Base-by-base conservation (phyloP, 2,888 invertebrate genomes). In the Chrysolina haemoptera region DNA sequence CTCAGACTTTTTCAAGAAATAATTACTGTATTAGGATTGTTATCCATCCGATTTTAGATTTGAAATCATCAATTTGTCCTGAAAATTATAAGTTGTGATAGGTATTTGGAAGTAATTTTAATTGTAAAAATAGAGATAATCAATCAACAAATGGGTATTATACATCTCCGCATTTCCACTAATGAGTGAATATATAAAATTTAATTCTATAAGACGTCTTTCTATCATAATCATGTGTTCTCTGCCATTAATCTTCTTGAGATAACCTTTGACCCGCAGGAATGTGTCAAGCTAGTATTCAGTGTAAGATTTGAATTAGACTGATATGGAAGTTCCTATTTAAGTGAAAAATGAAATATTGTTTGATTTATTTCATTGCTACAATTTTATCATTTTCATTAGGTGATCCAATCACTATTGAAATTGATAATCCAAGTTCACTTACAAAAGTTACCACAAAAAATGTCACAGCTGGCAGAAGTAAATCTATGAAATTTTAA, bases 401-500 rank as follows among this genome's bases (percentile, higher is more conserved):
- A 9, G 66, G 66, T 11, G 50, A 16, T 16, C 73, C 78, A 5
- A 16, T 78, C 18, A 46, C 69, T n/a, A 70, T 78, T 11, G 64
- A 55, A 46, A 76, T 70, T 16, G 76, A 78, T 16, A 71, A 76
- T 65, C 71, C 74, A 2, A 63, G 63, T 20, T 71, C 78, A 2
- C 59, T 63, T 1, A 78, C 78, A 1, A 62, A 68, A 14, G 71
- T 80, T 68, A 74, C 74, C 12, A 77, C 78, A 10, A 71, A 69
- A 75, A 79, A 80, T 78, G 70, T 76, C 2, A 71, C 78, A 35
- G 43, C 53, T n/a, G 73, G 75, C 48, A 75, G 68, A 76, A 79
- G 81, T 79, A 78, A 43, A 55, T 53, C 20, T 18, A 35, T 11
- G 27, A 12, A 70, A 50, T 35, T 16, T 9, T 40, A 1, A 11